phyloP scores from a whole-genome alignment of 1,140 invertebrate species.

The Mizuhopecten yessoensis region DNA sequence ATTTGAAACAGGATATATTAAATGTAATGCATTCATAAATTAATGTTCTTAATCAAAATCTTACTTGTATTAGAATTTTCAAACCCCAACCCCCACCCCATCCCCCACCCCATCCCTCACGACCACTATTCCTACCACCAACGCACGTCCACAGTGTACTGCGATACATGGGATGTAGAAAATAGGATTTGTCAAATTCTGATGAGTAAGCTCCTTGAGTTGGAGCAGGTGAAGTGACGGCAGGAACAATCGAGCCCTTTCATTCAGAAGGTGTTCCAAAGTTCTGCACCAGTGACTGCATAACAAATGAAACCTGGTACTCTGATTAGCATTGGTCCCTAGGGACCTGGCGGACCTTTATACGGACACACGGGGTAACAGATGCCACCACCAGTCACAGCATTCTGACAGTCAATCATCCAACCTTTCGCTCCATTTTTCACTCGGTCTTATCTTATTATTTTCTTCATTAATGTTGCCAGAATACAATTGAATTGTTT shows the following conservation, averaged over 20 bases:
- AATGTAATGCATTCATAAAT: no score
- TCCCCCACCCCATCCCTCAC: no score
- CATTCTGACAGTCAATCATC: constrained; percentile 31
- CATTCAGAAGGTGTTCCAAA: not conserved
- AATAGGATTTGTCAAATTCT: not conserved
- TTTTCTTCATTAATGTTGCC: not conserved
- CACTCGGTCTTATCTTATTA: not conserved
- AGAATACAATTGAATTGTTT: not conserved
- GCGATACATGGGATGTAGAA: not conserved
- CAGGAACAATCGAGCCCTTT: not conserved
- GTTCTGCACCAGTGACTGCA: not conserved
- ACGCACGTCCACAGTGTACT: not conserved
- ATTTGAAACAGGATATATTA: no score
- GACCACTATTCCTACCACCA: no score
- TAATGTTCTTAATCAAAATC: no score
- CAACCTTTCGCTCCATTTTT: not conserved
- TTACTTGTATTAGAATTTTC: no score
- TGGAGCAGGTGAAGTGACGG: not conserved
- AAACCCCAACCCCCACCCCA: no score
- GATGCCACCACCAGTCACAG: not conserved
- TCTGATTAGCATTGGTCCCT: not conserved
- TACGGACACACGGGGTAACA: not conserved
- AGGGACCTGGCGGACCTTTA: not conserved
- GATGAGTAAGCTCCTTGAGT: not conserved
- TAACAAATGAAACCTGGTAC: not conserved